Conservation (phyloP, 2,888 invertebrate species). For the Metacarcinus magister region DNA sequence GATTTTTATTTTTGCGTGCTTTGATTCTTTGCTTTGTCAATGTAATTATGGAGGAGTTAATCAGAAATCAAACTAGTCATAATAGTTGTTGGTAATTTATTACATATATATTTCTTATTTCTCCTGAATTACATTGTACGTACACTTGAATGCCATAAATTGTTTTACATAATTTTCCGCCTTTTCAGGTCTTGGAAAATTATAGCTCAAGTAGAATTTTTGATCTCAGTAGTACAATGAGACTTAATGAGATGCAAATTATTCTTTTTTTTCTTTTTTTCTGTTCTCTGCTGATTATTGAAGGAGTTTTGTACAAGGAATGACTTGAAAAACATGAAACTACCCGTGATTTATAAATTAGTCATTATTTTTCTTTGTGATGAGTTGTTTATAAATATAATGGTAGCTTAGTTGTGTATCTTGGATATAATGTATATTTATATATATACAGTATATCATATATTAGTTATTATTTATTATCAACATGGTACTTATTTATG, state of each 20-base stretch:
- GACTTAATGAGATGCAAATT: not conserved
- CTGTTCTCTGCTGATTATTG: not conserved
- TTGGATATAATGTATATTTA: not conserved
- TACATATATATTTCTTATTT: not conserved
- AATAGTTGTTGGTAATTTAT: not conserved
- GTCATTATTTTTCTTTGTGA: conserved; percentile 5
- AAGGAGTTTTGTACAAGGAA: not conserved
- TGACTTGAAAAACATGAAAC: not conserved
- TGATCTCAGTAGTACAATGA: not conserved
- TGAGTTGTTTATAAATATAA: not conserved
- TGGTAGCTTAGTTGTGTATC: conserved; percentile 19
- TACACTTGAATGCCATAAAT: not conserved
- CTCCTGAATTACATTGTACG: not conserved
- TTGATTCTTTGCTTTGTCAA: conserved; percentile 6
- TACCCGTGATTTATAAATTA: not conserved
- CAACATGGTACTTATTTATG: conserved; percentile 66
- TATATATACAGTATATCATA: not conserved
- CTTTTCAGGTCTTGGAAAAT: not conserved
- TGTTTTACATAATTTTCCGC: not conserved
- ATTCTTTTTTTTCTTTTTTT: not conserved
- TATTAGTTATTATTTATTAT: conserved; percentile 56
- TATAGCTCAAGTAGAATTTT: conserved; percentile 40
- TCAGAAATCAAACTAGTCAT: conserved; percentile 35
- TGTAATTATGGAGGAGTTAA: not conserved
- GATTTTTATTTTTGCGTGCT: not conserved